Conservation (phyloP, 2,113 vertebrate species). For the Sinocyclocheilus anshuiensis region DNA sequence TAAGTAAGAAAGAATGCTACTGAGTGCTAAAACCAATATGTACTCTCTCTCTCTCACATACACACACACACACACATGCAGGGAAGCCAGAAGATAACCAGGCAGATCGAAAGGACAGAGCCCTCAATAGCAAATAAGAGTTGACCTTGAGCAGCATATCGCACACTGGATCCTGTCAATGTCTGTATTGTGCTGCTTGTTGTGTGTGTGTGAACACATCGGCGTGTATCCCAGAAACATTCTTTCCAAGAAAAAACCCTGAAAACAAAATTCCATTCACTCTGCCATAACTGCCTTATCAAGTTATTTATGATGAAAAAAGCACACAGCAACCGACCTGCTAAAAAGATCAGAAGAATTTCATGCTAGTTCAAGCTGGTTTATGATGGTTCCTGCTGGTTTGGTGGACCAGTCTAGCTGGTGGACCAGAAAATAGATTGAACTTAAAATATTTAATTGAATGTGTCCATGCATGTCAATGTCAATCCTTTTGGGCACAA, state of each 20-base stretch:
- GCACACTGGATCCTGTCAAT: background rate
- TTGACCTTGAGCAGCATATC: background rate
- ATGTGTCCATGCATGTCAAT: background rate
- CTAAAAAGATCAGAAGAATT: background rate
- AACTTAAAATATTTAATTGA: background rate
- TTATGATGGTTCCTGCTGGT: background rate
- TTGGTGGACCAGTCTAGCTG: background rate
- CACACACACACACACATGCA: background rate
- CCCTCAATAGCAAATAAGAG: background rate
- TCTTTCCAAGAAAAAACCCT: conserved; percentile 5
- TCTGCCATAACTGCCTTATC: background rate
- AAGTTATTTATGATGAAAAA: background rate
- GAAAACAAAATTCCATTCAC: conserved; percentile 7
- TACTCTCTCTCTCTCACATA: background rate
- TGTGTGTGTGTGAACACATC: background rate
- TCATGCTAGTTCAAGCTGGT: background rate
- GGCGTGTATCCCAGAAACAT: background rate
- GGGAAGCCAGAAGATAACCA: background rate
- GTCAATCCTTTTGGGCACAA: background rate
- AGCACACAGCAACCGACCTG: background rate
- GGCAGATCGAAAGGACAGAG: background rate
- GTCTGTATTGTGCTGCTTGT: background rate
- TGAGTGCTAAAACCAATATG: background rate
- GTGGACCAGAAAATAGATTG: background rate
- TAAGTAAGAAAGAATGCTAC: background rate